These are phyloP conservation scores for Rhodeus uyekii DNA, from an alignment of 2,797 vertebrate species.

Conservation along the genomic window DNA sequence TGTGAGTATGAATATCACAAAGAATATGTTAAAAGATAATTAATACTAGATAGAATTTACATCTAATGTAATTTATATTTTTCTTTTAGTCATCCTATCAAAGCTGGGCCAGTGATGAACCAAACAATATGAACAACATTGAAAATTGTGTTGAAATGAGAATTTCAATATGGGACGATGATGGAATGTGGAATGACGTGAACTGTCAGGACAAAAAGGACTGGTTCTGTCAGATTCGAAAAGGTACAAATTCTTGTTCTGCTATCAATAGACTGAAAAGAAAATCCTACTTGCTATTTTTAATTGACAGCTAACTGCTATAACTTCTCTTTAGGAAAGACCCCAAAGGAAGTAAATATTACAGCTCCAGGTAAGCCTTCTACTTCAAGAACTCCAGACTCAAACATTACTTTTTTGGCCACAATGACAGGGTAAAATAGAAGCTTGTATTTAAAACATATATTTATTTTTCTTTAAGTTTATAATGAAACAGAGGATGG, in stretches of 20 bases:
- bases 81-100: slow-evolving; percentile 81
- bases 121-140: slow-evolving; percentile 87
- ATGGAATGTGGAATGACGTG: slow-evolving; percentile 84
- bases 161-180: slow-evolving; percentile 60
- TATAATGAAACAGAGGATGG: slow-evolving; percentile 82
- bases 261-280: neutral
- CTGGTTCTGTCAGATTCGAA: slow-evolving; percentile 90
- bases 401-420: neutral
- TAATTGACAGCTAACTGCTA: neutral
- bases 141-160: slow-evolving; percentile 84
- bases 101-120: slow-evolving; percentile 89
- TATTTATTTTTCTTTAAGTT: slow-evolving; percentile 68
- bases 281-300: neutral
- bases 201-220: slow-evolving; percentile 83
- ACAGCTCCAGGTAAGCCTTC: slow-evolving; percentile 73
- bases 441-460: neutral
- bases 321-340: slow-evolving; percentile 77
- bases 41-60: neutral
- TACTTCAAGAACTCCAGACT: neutral
- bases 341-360: slow-evolving; percentile 77
- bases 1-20: slow-evolving; percentile 9
- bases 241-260: slow-evolving; percentile 77
- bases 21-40: neutral
- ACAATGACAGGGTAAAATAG: neutral
- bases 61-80: neutral